These are phyloP conservation scores for Leptocoma aspasia DNA, from an alignment of 2,113 vertebrate species.

Conservation along the genomic window DNA sequence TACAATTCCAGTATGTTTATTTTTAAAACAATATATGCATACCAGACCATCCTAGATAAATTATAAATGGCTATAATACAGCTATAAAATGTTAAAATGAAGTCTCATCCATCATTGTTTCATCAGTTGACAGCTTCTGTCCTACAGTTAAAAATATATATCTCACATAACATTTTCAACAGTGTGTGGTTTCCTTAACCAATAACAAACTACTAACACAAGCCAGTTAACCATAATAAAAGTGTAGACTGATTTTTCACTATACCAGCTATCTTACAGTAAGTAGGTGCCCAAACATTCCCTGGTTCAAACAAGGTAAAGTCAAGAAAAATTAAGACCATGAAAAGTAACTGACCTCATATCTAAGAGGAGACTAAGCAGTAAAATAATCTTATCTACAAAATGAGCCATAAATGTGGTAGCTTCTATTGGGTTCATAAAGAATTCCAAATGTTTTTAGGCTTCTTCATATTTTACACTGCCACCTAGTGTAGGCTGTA, in stretches of 20 bases:
- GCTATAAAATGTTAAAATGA: background rate
- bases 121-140: background rate
- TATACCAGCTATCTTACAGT: background rate
- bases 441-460: background rate
- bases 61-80: background rate
- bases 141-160: background rate
- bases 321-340: background rate
- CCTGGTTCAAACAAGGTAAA: background rate
- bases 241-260: background rate
- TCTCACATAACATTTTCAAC: background rate
- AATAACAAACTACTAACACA: background rate
- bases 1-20: background rate
- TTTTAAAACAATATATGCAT: background rate
- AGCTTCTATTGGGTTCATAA: background rate
- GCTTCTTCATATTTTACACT: slow-evolving; percentile 53
- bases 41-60: background rate
- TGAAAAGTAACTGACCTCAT: background rate
- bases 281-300: background rate
- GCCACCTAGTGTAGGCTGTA: slow-evolving; percentile 71
- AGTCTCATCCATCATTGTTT: background rate
- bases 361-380: background rate
- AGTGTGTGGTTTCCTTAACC: background rate
- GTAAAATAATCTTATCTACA: background rate
- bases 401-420: background rate
- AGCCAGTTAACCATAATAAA: background rate